phyloP scores from a whole-genome alignment of 2,797 vertebrate genomes.

The Malurus splendens region DNA sequence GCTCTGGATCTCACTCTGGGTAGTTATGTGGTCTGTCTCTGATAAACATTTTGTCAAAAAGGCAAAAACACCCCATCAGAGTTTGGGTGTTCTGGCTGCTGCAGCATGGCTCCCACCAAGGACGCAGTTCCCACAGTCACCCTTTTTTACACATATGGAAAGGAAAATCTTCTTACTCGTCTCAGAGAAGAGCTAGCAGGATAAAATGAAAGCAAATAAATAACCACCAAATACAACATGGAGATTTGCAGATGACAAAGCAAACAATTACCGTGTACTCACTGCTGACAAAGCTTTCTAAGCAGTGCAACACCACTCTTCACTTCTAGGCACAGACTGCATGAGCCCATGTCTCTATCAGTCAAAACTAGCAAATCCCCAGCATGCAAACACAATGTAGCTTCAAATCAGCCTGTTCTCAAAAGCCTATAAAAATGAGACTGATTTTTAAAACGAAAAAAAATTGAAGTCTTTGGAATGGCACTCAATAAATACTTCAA shows the following conservation, averaged over 20 bases:
- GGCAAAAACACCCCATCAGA: neutral
- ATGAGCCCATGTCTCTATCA: neutral
- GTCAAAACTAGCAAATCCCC: neutral
- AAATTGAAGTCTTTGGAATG: neutral
- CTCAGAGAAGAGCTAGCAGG: neutral
- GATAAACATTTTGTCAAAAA: neutral
- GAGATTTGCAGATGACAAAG: neutral
- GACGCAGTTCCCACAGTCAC: neutral
- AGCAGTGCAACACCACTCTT: neutral
- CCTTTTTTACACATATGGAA: neutral
- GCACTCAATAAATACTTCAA: neutral
- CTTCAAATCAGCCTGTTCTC: neutral
- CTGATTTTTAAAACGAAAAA: neutral
- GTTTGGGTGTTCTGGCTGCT: neutral
- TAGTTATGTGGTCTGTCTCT: accelerated
- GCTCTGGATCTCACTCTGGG: neutral
- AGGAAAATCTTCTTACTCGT: neutral
- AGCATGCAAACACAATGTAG: neutral
- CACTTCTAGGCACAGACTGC: neutral
- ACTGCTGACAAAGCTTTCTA: neutral
- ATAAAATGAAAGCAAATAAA: neutral
- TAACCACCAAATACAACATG: neutral
- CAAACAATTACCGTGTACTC: neutral
- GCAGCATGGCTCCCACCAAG: neutral
- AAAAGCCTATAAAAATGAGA: neutral